These are phyloP conservation scores for Camponotus fellah DNA, from an alignment of 2,888 invertebrate genomes.

Conservation along the genomic window DNA sequence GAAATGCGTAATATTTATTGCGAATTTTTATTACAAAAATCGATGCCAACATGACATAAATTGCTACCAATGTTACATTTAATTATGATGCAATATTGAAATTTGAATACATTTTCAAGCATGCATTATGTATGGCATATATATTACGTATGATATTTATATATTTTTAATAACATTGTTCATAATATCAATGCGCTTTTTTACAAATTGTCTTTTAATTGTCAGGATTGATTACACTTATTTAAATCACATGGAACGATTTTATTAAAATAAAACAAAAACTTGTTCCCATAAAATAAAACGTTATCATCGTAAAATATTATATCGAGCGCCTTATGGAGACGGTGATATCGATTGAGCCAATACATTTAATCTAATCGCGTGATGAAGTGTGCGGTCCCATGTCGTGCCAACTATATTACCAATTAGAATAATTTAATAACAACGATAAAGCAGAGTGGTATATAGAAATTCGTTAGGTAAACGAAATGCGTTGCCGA, in stretches of 20 bases:
- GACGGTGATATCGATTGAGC: slow-evolving; percentile 24
- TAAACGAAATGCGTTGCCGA: slow-evolving; percentile 10
- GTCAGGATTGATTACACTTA: neutral
- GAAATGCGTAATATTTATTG: neutral
- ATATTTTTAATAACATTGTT: slow-evolving; percentile 5
- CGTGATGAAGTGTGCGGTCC: slow-evolving; percentile 5
- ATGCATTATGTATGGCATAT: neutral
- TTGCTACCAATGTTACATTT: neutral
- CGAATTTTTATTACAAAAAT: neutral
- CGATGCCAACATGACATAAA: neutral
- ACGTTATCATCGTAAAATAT: neutral
- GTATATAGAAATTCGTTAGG: slow-evolving; percentile 2
- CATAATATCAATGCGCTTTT: neutral
- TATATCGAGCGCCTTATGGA: neutral
- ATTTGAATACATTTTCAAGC: neutral
- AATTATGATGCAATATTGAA: neutral
- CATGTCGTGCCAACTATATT: neutral
- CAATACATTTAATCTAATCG: slow-evolving; percentile 49
- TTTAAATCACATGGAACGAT: neutral
- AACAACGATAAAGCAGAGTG: neutral
- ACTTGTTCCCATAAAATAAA: neutral
- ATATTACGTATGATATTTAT: no score
- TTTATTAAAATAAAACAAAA: neutral
- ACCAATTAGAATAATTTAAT: slow-evolving; percentile 32
- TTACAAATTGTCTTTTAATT: slow-evolving; percentile 7